A percentile compares a stretch with the other conserved stretches of the same genome.
These are phyloP conservation scores for Halictus rubicundus DNA, from an alignment of 1,140 invertebrate genomes.

Conservation along the genomic window DNA sequence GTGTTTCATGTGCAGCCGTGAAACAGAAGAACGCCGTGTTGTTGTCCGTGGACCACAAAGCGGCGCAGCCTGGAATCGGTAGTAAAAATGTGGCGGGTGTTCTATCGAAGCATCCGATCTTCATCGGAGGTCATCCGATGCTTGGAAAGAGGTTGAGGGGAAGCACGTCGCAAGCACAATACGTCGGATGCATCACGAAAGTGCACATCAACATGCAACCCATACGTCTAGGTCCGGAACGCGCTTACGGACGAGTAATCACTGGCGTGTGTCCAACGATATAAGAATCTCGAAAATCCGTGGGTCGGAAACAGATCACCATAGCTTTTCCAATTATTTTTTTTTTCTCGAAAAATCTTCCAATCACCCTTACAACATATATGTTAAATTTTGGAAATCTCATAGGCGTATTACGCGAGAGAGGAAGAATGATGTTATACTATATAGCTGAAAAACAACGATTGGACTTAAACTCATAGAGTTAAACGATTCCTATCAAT, in stretches of 20 bases:
- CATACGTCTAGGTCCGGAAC: constrained; percentile 82
- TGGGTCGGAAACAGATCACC: neutral
- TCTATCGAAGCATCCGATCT: constrained; percentile 92
- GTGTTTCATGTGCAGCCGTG: constrained; percentile 82
- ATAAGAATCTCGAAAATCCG: constrained; percentile 73
- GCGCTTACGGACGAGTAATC: constrained; percentile 85
- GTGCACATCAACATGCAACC: constrained; percentile 84
- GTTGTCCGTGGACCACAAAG: constrained; percentile 89
- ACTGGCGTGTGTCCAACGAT: constrained; percentile 87
- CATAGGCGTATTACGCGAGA: neutral
- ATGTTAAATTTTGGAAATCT: neutral
- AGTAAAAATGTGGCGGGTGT: constrained; percentile 84
- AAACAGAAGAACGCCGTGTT: constrained; percentile 92
- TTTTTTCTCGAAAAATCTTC: neutral
- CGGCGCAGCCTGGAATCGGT: constrained; percentile 85
- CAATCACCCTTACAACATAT: neutral
- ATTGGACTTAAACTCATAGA: neutral
- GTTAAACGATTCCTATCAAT: constrained; percentile 9
- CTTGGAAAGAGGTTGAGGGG: constrained; percentile 81
- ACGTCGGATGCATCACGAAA: constrained; percentile 91
- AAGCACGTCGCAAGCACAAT: constrained; percentile 84
- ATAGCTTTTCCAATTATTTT: neutral
- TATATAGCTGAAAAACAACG: neutral
- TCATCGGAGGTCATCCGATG: constrained; percentile 92
- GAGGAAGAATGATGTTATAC: neutral